These are phyloP conservation scores for Ophion ventricosus DNA, from an alignment of 2,888 invertebrate genomes.

Conservation along the genomic window DNA sequence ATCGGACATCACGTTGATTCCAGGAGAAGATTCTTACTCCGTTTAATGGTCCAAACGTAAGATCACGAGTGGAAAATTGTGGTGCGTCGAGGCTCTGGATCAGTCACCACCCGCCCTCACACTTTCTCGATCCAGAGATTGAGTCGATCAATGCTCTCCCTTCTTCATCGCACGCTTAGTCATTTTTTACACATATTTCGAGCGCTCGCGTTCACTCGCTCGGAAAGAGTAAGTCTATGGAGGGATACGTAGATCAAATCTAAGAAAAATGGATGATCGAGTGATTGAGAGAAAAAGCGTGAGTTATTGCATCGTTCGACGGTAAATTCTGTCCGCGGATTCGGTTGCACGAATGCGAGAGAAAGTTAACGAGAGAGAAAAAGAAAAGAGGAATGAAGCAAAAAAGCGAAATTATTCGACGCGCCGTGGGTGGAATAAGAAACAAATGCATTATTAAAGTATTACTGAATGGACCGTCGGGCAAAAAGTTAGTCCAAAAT, in stretches of 20 bases:
- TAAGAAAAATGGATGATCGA: slow-evolving; percentile 19
- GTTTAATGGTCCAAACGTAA: slow-evolving; percentile 30
- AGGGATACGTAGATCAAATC: not conserved
- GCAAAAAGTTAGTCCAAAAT: too few species aligned
- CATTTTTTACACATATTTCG: not conserved
- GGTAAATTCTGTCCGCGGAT: not conserved
- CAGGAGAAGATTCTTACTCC: slow-evolving; percentile 36
- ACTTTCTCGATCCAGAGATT: not conserved
- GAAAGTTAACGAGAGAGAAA: not conserved
- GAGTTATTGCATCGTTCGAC: not conserved
- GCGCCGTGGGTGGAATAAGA: slow-evolving; percentile 58
- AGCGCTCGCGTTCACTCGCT: not conserved
- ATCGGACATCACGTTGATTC: slow-evolving; percentile 32
- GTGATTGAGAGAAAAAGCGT: slow-evolving; percentile 16
- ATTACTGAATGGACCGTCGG: too few species aligned
- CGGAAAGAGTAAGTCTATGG: not conserved
- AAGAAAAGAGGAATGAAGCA: slow-evolving; percentile 15
- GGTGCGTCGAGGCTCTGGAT: slow-evolving; percentile 25
- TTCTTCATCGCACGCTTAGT: not conserved
- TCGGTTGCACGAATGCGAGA: not conserved
- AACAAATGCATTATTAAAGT: slow-evolving; percentile 52
- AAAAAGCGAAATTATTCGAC: slow-evolving; percentile 61
- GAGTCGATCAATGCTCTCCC: not conserved
- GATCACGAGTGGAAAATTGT: not conserved
- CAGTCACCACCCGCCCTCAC: not conserved